Evolutionary conservation across 2,888 invertebrate species (phyloP), one percentile per base, ranked within the genome.

Genomic region (Drosophila kokeensis): DNA sequence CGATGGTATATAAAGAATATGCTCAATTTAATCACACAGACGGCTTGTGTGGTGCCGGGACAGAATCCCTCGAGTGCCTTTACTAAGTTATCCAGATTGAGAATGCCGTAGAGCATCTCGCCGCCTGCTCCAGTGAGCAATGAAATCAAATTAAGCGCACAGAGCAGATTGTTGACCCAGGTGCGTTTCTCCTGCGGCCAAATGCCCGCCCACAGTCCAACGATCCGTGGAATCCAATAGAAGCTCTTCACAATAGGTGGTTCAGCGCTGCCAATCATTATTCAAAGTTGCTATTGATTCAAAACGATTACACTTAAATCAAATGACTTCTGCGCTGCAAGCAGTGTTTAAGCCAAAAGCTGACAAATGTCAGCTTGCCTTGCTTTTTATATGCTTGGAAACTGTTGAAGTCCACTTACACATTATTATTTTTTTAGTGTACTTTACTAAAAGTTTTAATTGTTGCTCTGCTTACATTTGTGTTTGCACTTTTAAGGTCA

Each of bases 61-160:
- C 92, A 92, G 73, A 93, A 91, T 38, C 92, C 93, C 76, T 92
- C 93, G 65, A 93, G 78, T 1, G 93, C 92, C 10, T 71, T 69
- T 0, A 90, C 77, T 63, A 92, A 67, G 65, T 90, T 78, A 62
- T 82, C 63, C 18, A 91, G 62, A 76, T 92, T 73, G 8, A 83
- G 54, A 49, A 90, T 74, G 1, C 92, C 92, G 45, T 88, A 92
- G n/a, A 84, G 71, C 64, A 81, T 82, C 74, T 92, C 93, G 49
- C 91, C 90, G 45, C 86, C 69, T 10, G 89, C 91, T 1, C 91
- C 92, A 50, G 90, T 38, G 4, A 83, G 75, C n/a, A 93, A 81
- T 40, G 82, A 87, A 42, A 80, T 61, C 29, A 82, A 75, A 68
- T 86, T 88, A 29, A 92, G 75, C 5, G 52, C 63, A 53, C 90